Base-by-base conservation (phyloP, 2,797 vertebrate genomes). In the Pangasius djambal region DNA sequence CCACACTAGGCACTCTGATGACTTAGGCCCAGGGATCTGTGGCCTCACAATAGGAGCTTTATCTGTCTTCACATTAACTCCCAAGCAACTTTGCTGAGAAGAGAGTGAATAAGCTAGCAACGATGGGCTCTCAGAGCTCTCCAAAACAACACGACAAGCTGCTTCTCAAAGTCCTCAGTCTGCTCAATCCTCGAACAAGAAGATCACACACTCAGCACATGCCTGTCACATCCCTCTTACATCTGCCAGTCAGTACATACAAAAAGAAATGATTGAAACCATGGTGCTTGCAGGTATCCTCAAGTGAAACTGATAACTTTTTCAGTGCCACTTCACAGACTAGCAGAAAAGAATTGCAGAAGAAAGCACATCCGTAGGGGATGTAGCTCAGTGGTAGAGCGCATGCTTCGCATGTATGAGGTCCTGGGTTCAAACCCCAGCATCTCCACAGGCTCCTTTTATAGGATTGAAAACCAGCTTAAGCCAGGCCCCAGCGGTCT, bases 321-420 rank as follows among this genome's bases (percentile, higher is more conserved):
- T 83, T 34, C 78, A 25, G 31, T 34, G 55, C 6, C 48, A 18
- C 48, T 77, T 77, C 37, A 4, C 18, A 44, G 22, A 48, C 81
- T 65, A 83, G 22, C 55, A 40, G 4, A 28, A 61, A 25, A 31
- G n/a, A 79, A 79, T 25, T 48, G 59, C 31, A 44, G 44, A 44
- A 44, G 6, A 44, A 0, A 44, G 0, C 44, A 44, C 0, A 6
- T 6, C 44, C 0, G 44, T 6, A 48, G 48, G 86, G 86, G 86
- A 87, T 87, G 86, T 87, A 87, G 86, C 86, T 81, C 77, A 87
- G 86, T 92, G 91, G 92, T 92, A 91, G 91, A 92, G 91, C 83
- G 90, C 88, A 92, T 93, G 92, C 92, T 92, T 92, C 89, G 92
- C 91, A 93, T 92, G 91, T 91, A 92, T 92, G 91, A 93, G 92